Base-by-base conservation (phyloP, 2,113 vertebrate genomes). In the Glareola pratincola region DNA sequence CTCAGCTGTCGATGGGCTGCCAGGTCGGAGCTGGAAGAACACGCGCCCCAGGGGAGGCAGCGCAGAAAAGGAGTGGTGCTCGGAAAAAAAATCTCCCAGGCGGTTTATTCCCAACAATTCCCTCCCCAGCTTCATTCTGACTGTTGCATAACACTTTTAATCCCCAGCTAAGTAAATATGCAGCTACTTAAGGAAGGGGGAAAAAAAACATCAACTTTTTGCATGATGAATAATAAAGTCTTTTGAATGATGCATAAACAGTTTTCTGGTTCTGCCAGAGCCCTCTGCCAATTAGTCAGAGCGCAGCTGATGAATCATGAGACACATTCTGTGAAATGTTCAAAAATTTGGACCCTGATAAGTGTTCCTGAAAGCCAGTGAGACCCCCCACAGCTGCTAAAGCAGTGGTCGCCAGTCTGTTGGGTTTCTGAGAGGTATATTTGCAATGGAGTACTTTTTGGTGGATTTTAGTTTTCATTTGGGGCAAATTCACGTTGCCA, bases 281-380 rank as follows among this genome's bases (percentile, higher is more conserved):
- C 83, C 84, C 88, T 95, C 72, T 97, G 92, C 91, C 92, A 96
- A 90, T 96, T 97, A 96, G 85, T 97, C 92, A 97, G 96, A 95
- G 88, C 87, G 56, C 71, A 96, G 92, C 83, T 92, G 96, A 95
- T 96, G 95, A 97, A 93, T 97, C 94, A 95, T 96, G 94, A 96
- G 97, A 94, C 91, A 90, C 92, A 88, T 91, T 97, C 88, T 97
- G 96, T 95, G 90, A 90, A 94, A 94, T 66, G 83, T 91, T 95
- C 56, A 41, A 21, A 93, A 96, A 91, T 92, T 20, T 94, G 94
- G 97, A 82, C 93, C 93, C 76, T 79, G 91, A 71, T 80, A 77
- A 91, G 71, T 88, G 85, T 95, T 96, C 66, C 66, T 92, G 94
- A 73, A 88, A 95, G 64, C 57, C 90, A 64, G 66, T 0, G 45